phyloP scores from a whole-genome alignment of 2,888 invertebrate genomes.

The Tanypteryx hageni region DNA sequence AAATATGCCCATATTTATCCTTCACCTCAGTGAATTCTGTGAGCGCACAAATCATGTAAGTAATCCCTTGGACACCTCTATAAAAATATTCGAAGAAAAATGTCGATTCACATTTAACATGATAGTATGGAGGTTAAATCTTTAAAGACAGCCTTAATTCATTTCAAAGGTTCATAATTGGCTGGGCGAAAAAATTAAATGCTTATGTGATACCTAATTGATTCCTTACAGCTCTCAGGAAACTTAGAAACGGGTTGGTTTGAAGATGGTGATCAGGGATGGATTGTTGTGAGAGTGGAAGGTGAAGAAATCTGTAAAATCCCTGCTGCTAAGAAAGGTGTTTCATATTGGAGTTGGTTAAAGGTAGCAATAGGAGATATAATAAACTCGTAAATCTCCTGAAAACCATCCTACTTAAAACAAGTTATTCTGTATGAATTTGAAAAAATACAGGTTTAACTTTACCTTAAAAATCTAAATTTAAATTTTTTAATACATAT shows the following conservation, averaged over 20 bases:
- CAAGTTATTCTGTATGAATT: conserved; percentile 24
- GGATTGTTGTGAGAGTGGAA: conserved; percentile 80
- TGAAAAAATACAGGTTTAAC: not conserved
- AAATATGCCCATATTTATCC: conserved; percentile 29
- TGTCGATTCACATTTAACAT: conserved; percentile 57
- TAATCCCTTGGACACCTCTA: conserved; percentile 29
- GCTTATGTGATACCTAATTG: conserved; percentile 65
- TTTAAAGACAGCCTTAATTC: conserved; percentile 29
- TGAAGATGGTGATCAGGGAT: conserved; percentile 78
- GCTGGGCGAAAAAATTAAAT: conserved; percentile 58
- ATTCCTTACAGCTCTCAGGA: conserved; percentile 67
- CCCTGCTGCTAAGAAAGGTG: conserved; percentile 80
- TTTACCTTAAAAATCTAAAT: conserved; percentile 26
- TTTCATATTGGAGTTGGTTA: conserved; percentile 82
- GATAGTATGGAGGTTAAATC: conserved; percentile 34
- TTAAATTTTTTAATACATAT: conserved; percentile 19
- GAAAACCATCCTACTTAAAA: conserved; percentile 26
- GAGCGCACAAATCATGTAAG: conserved; percentile 28
- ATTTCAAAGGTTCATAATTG: conserved; percentile 49
- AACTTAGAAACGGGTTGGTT: conserved; percentile 78
- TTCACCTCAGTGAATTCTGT: conserved; percentile 39
- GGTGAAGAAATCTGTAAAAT: conserved; percentile 82
- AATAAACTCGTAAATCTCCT: conserved; percentile 56
- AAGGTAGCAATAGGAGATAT: conserved; percentile 76
- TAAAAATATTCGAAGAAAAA: conserved; percentile 5